Evolutionary conservation across 2,797 vertebrate species (phyloP).

Genomic region (Molossus alvarezi): DNA sequence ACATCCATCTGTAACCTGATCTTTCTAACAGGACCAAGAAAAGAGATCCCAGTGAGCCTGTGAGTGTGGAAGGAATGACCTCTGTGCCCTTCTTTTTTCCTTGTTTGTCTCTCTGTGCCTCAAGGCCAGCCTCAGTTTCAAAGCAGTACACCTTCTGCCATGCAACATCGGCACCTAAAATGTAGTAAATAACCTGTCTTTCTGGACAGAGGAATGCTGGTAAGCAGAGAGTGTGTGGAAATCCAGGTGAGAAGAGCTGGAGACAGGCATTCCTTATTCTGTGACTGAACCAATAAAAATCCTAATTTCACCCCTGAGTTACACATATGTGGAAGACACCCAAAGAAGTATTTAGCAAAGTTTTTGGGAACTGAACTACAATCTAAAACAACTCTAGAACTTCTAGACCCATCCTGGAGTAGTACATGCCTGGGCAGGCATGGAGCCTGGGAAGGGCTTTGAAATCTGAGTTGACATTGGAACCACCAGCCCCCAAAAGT

Average conservation of each 20-base stretch:
- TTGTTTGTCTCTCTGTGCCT: background rate
- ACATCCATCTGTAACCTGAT: background rate
- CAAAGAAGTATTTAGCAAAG: background rate
- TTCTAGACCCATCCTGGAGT: background rate
- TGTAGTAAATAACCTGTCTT: background rate
- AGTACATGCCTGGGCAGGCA: background rate
- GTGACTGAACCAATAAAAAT: background rate
- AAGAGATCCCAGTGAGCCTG: background rate
- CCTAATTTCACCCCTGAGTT: background rate
- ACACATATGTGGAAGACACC: background rate
- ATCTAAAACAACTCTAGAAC: background rate
- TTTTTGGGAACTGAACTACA: background rate
- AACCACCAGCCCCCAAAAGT: background rate
- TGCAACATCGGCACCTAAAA: background rate
- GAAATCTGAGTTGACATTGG: background rate
- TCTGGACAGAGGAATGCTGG: background rate
- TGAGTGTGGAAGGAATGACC: too few species aligned
- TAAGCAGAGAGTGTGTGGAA: background rate
- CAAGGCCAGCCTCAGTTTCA: background rate
- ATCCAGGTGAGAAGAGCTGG: background rate
- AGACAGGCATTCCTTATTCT: background rate
- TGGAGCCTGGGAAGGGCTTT: background rate
- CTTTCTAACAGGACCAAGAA: background rate
- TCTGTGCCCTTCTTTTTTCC: background rate
- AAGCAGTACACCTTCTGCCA: background rate